phyloP scores from a whole-genome alignment of 2,888 invertebrate genomes.

The Iselma pallidipennis region DNA sequence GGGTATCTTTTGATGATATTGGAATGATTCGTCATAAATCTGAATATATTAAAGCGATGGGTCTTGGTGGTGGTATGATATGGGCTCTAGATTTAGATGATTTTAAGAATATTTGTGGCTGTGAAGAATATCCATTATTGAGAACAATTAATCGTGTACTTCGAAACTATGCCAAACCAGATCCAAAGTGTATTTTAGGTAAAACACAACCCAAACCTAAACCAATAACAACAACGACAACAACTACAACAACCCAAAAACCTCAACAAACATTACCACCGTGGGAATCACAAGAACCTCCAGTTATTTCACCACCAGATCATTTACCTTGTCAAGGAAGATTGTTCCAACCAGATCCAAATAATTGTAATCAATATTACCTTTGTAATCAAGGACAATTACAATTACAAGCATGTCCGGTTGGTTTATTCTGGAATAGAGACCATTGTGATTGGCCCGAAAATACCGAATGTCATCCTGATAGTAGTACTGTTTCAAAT shows the following conservation, averaged over 20 bases:
- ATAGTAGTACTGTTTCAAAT: constrained; percentile 33
- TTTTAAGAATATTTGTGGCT: constrained; percentile 78
- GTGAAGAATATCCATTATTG: constrained; percentile 80
- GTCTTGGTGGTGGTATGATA: constrained; percentile 84
- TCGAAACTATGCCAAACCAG: constrained; percentile 67
- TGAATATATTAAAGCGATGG: constrained; percentile 77
- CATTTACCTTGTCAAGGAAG: constrained; percentile 58
- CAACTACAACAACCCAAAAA: constrained; percentile 3
- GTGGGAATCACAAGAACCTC: constrained; percentile 13
- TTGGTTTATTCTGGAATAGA: constrained; percentile 77
- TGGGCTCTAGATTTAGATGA: constrained; percentile 91
- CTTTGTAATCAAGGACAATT: constrained; percentile 76
- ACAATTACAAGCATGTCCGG: constrained; percentile 72
- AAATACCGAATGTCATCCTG: constrained; percentile 65
- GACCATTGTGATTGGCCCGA: constrained; percentile 82
- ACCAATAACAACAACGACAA: constrained; percentile 25
- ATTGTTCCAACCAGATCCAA: constrained; percentile 64
- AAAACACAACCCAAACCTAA: constrained; percentile 30
- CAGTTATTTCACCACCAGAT: constrained; percentile 33
- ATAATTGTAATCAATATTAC: constrained; percentile 78
- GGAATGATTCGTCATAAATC: constrained; percentile 83
- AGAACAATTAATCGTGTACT: constrained; percentile 80
- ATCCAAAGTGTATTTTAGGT: constrained; percentile 66
- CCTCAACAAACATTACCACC: constrained; percentile 10
- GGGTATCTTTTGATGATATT: constrained; percentile 92